Base-by-base conservation (phyloP, 2,888 invertebrate genomes). In the Amphipyra berbera region DNA sequence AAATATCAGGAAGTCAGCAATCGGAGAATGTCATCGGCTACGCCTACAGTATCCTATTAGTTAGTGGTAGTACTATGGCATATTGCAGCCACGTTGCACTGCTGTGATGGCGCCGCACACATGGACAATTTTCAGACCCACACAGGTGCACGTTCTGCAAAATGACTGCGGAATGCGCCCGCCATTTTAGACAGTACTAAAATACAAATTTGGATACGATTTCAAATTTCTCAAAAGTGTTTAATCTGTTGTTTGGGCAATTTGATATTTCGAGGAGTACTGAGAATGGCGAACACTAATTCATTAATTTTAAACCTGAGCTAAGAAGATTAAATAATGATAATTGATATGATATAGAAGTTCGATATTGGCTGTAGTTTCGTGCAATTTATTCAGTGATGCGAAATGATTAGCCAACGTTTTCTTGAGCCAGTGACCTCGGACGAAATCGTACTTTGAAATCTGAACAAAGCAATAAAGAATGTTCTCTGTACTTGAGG, bases 401-500 rank as follows among this genome's bases (percentile, higher is more conserved):
- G 83, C 73, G 74, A 84, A 90, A 84, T 85, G 86, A 90, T 93
- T 92, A 88, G 84, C 87, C 85, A 92, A 93, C 84, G 87, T 88
- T 89, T 88, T 87, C 88, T 90, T 86, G 79, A 90, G 86, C 87
- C 78, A 82, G 83, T 88, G 92, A 90, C 94, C 94, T 94, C 92
- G 92, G 84, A 82, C 82, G 79, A 86, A 90, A 89, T 88, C 81
- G 88, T 87, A 89, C 88, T 88, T 89, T 84, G 86, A 86, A 87
- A 44, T 66, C 81, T 79, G 85, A 91, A 92, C 92, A 91, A 92
- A 90, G 90, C 89, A 85, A 81, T 77, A 68, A 64, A 66, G 58
- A 68, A 46, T 61, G 65, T 80, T 82, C 64, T 78, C 50, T 68
- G 77, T 70, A 66, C 72, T 76, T 71, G 52, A 81, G 61, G 81